Percentiles rank a stretch among this genome's conserved stretches.
These are phyloP conservation scores for Tiliqua scincoides DNA, from an alignment of 2,113 vertebrate genomes.

Conservation along the genomic window DNA sequence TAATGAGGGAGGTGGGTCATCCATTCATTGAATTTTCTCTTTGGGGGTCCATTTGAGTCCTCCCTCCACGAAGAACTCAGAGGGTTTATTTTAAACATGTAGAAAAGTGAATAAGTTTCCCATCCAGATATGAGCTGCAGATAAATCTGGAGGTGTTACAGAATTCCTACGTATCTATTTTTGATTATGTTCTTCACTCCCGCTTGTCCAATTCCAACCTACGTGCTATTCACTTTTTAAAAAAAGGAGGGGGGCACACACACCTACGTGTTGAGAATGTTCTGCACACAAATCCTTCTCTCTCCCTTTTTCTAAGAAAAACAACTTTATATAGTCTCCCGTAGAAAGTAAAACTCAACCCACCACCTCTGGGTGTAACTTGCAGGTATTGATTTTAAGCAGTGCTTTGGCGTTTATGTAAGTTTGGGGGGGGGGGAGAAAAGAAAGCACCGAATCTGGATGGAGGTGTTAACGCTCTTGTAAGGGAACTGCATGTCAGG, in stretches of 20 bases:
- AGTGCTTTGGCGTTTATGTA: conserved; percentile 33
- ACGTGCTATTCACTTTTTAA: conserved; percentile 52
- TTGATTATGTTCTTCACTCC: conserved; percentile 64
- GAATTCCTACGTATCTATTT: conserved; percentile 67
- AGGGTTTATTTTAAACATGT: neutral
- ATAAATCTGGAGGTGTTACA: conserved; percentile 57
- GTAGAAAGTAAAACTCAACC: conserved; percentile 46
- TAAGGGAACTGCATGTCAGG: neutral
- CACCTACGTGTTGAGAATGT: conserved; percentile 58
- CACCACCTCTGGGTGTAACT: conserved; percentile 36
- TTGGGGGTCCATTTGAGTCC: neutral
- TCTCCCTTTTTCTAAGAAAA: conserved; percentile 34
- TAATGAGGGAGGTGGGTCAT: neutral
- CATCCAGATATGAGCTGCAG: conserved; percentile 36
- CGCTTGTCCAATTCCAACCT: conserved; percentile 69
- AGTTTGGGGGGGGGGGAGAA: conserved; percentile 8
- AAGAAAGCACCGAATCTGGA: neutral
- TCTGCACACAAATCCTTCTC: conserved; percentile 61
- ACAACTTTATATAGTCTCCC: conserved; percentile 45
- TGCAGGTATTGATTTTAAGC: conserved; percentile 45
- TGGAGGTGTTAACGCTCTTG: too few relatives aligned
- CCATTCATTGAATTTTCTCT: neutral
- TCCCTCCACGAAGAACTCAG: neutral
- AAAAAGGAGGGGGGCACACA: conserved; percentile 52
- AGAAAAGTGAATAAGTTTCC: conserved; percentile 10